Conservation (phyloP, 2,113 vertebrate species). For the Nannospalax galili region DNA sequence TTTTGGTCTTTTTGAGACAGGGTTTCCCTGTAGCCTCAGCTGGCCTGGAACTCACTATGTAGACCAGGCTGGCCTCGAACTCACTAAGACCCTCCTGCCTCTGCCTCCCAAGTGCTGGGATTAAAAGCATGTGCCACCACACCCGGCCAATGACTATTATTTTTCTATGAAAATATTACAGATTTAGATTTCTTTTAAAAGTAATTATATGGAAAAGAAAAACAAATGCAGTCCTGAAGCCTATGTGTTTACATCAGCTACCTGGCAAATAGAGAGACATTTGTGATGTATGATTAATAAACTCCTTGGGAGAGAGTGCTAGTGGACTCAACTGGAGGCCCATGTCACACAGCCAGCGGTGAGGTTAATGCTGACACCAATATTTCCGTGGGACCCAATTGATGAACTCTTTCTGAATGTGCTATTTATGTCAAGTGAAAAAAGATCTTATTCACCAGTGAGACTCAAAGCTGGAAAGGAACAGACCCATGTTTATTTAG, state of each 20-base stretch:
- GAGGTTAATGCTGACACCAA: slow-evolving; percentile 64
- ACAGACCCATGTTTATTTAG: slow-evolving; percentile 2
- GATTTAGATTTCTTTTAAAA: slow-evolving; percentile 32
- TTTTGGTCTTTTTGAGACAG: too few relatives aligned
- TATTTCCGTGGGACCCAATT: slow-evolving; percentile 11
- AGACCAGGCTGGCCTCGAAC: too few relatives aligned
- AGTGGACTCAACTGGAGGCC: neutral
- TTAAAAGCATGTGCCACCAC: too few relatives aligned
- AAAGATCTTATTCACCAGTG: slow-evolving; percentile 41
- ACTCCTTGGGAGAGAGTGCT: neutral
- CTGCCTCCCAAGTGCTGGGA: too few relatives aligned
- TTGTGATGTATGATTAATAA: slow-evolving; percentile 39
- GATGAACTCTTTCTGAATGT: slow-evolving; percentile 63
- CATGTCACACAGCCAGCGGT: neutral
- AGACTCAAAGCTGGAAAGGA: neutral
- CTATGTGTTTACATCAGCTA: neutral
- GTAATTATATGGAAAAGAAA: neutral
- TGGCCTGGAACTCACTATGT: too few relatives aligned
- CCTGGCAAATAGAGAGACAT: neutral
- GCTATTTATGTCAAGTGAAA: slow-evolving; percentile 44
- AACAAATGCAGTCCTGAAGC: neutral
- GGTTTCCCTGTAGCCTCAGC: too few relatives aligned
- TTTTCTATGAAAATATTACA: neutral
- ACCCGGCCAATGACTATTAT: too few relatives aligned
- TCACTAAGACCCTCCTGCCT: too few relatives aligned